These are phyloP conservation scores for Synanthedon tipuliformis DNA, from an alignment of 2,888 invertebrate genomes.

Conservation along the genomic window DNA sequence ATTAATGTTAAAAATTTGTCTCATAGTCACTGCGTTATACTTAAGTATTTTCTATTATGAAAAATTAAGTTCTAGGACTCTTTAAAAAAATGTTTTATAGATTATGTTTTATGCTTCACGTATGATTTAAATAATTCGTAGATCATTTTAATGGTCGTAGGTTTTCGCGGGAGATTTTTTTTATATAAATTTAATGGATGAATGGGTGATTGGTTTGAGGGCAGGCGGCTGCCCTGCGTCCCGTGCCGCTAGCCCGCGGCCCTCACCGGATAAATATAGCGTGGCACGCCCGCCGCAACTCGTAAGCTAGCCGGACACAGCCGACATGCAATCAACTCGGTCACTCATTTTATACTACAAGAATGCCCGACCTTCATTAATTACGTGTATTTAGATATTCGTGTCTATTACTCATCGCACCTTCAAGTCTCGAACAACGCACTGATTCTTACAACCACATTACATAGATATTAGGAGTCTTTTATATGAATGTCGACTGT, in stretches of 20 bases:
- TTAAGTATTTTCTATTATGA: no score
- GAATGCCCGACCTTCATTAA: no score
- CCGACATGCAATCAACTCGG: conserved; percentile 52
- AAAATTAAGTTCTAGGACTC: no score
- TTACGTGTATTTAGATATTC: no score
- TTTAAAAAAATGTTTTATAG: no score
- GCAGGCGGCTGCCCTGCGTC: conserved; percentile 25
- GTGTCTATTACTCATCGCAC: no score
- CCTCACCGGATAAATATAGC: conserved; percentile 64
- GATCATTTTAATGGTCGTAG: no score
- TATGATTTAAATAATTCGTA: no score
- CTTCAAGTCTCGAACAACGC: no score
- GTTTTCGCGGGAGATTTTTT: neutral
- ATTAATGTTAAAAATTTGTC: no score
- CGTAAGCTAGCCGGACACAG: conserved; percentile 17
- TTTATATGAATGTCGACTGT: neutral
- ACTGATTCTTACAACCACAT: neutral
- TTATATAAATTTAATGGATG: conserved; percentile 17
- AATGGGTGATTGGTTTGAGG: conserved; percentile 40
- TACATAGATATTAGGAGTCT: neutral
- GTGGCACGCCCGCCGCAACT: conserved; percentile 48
- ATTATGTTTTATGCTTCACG: no score
- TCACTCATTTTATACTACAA: conserved; percentile 34
- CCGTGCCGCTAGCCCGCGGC: conserved; percentile 30
- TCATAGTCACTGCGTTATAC: no score